A percentile compares a stretch with the other conserved stretches of the same genome.
Evolutionary conservation across 2,888 invertebrate genomes (phyloP).

Genomic region (Dichetophora obliterata): DNA sequence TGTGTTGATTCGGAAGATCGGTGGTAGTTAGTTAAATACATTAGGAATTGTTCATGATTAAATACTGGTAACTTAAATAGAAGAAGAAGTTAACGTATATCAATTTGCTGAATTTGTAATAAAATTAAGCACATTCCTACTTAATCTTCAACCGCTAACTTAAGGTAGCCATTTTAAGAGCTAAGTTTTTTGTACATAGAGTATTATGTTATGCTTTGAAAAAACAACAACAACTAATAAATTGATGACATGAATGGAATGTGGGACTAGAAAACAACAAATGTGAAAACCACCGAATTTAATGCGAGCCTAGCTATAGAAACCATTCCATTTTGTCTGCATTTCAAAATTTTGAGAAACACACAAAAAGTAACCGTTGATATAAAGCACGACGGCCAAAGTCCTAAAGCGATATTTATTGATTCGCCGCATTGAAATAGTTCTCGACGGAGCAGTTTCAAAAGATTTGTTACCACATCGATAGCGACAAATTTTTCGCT

Average conservation of each 20-base stretch:
- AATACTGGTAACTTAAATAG: too few relatives aligned
- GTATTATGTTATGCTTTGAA: neutral
- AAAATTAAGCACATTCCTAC: neutral
- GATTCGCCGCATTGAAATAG: conserved; percentile 67
- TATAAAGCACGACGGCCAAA: conserved; percentile 52
- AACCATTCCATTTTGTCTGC: conserved; percentile 49
- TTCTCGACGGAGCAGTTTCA: conserved; percentile 65
- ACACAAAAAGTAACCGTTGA: conserved; percentile 46
- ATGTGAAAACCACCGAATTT: conserved; percentile 35
- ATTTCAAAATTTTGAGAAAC: conserved; percentile 42
- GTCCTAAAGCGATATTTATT: conserved; percentile 59
- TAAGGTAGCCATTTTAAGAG: neutral
- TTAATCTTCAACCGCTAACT: neutral
- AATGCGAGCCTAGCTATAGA: conserved; percentile 49
- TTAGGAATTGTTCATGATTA: too few relatives aligned
- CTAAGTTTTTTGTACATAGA: neutral
- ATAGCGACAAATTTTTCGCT: conserved; percentile 46
- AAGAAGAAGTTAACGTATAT: too few relatives aligned
- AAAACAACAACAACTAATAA: neutral
- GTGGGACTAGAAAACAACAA: neutral
- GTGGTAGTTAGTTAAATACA: too few relatives aligned
- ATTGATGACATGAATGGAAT: conserved; percentile 1
- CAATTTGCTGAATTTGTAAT: neutral
- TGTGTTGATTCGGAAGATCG: too few relatives aligned
- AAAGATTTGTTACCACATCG: conserved; percentile 56